Percentiles rank a stretch among this genome's conserved stretches.
These are phyloP conservation scores for Lobophora halterata DNA, from an alignment of 2,888 invertebrate species.

Conservation along the genomic window DNA sequence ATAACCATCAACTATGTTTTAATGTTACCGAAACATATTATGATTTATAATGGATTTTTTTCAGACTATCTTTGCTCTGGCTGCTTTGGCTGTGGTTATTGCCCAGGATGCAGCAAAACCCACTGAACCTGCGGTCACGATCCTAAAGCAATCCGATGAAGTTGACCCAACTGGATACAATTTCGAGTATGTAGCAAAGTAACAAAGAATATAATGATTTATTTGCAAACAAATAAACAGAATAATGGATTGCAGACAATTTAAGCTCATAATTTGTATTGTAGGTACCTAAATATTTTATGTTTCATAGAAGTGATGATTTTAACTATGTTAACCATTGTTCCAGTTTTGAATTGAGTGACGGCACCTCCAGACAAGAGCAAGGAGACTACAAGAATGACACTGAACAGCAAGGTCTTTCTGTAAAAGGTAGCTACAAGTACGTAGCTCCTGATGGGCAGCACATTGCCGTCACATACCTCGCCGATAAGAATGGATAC, in stretches of 20 bases:
- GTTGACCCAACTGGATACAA: constrained; percentile 83
- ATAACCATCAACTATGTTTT: too few species aligned
- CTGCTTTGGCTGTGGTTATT: constrained; percentile 53
- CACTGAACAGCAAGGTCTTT: constrained; percentile 82
- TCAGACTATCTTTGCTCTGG: constrained; percentile 60
- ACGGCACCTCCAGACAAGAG: constrained; percentile 83
- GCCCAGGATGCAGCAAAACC: constrained; percentile 52
- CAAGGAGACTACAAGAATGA: constrained; percentile 84
- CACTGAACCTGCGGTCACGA: constrained; percentile 61
- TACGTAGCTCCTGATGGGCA: constrained; percentile 84
- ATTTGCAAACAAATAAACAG: too few species aligned
- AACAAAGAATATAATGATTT: too few species aligned
- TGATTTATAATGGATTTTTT: constrained; percentile 8
- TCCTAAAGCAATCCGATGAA: constrained; percentile 82
- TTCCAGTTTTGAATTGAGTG: constrained; percentile 83
- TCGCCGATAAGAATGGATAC: constrained; percentile 83
- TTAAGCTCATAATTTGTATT: too few species aligned
- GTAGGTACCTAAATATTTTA: too few species aligned
- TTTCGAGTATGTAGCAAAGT: constrained; percentile 84
- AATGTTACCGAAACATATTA: neutral
- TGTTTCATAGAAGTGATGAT: too few species aligned
- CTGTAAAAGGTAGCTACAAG: constrained; percentile 82
- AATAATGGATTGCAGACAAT: too few species aligned
- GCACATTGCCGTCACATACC: constrained; percentile 81
- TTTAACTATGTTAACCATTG: constrained; percentile 3